Evolutionary conservation across 2,888 invertebrate genomes (phyloP).

Genomic region (Empis stercorea): DNA sequence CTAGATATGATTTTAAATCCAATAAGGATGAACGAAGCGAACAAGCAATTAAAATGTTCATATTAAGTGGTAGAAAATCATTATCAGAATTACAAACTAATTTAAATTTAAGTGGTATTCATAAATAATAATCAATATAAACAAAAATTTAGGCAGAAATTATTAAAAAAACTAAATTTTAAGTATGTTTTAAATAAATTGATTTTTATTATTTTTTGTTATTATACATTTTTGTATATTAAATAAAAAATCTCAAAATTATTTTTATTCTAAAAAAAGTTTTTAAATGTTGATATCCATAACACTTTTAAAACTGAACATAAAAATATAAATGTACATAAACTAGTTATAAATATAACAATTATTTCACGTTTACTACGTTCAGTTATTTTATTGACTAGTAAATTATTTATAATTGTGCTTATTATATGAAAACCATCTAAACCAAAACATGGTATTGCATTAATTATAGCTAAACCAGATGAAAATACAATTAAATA

Average conservation of each 20-base stretch:
- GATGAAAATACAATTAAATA: constrained; percentile 79
- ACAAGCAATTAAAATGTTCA: constrained; percentile 53
- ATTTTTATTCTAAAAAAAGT: constrained; percentile 19
- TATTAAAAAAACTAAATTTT: constrained; percentile 4
- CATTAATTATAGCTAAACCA: constrained; percentile 80
- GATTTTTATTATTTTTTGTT: not conserved
- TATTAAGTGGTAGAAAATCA: constrained; percentile 57
- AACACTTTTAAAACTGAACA: constrained; percentile 50
- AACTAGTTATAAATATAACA: constrained; percentile 53
- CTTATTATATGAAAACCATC: constrained; percentile 85
- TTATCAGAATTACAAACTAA: constrained; percentile 53
- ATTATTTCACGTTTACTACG: constrained; percentile 47
- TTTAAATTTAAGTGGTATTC: constrained; percentile 41
- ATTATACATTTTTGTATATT: no score
- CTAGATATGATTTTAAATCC: constrained; percentile 55
- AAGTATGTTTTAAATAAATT: not conserved
- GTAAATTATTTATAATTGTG: constrained; percentile 48
- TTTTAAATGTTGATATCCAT: constrained; percentile 28
- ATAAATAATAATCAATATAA: constrained; percentile 10
- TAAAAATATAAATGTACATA: constrained; percentile 57
- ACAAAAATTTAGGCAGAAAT: constrained; percentile 7
- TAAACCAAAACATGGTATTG: constrained; percentile 83
- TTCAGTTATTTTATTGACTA: constrained; percentile 38
- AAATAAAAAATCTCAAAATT: no score
- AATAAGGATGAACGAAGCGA: constrained; percentile 62